Base-by-base conservation (phyloP, 2,113 vertebrate genomes). In the Bubo blakistoni region DNA sequence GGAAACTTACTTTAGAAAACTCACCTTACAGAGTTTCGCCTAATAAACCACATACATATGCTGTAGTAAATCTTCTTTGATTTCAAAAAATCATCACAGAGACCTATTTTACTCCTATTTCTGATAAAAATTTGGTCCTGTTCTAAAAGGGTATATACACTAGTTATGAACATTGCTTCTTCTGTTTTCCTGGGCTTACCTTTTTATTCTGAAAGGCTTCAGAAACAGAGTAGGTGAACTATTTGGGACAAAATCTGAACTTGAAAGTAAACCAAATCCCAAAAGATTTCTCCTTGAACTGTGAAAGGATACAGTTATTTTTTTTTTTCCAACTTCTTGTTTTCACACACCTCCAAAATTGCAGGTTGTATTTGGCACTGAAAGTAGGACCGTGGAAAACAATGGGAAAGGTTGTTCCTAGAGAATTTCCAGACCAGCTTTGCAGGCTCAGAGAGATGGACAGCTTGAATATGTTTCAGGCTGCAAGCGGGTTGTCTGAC, bases 21-120 rank as follows among this genome's bases (percentile, higher is more conserved):
- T 97, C 97, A 98, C 85, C 97, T 98, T 98, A 97, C 80, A 97
- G 95, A 96, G 92, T 98, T 98, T 98, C 51, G 44, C 92, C 86
- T 97, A 97, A 97, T 97, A 98, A 98, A 98, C 96, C 69, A 49
- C 87, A 89, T 86, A 74, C 58, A 91, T 88, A 52, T 76, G 72
- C 73, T 79, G 67, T 86, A 96, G 82, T 91, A 98, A 96, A 93
- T 95, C 86, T 97, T 85, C 34, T 95, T 97, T 93, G 88, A 47
- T 90, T 95, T 95, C 91, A 95, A 96, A 94, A 85, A 95, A 71
- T 94, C 83, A 92, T 96, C 90, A 96, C 77, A 95, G 88, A 96
- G 95, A 94, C 63, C 57, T 70, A 57, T 95, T 98, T 97, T 92
- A 96, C 90, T 97, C 88, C 81, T 79, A 80, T 91, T 96, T 42